phyloP scores from a whole-genome alignment of 2,797 vertebrate species.

The Eidolon dupreanum region DNA sequence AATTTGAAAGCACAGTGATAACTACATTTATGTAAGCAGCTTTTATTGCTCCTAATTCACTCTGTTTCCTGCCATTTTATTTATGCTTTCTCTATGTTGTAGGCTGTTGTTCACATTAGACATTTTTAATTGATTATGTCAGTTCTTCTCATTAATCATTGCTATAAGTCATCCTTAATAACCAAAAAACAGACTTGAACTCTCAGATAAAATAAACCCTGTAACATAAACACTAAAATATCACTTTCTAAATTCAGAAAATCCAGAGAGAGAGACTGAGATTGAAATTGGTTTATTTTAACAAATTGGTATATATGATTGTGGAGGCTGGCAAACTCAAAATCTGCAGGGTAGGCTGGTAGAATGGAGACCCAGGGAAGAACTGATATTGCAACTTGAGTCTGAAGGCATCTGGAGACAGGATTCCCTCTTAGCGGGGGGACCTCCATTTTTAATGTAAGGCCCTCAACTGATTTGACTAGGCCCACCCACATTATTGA shows the following conservation, averaged over 20 bases:
- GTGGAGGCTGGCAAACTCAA: background rate
- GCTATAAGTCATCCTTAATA: background rate
- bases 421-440: background rate
- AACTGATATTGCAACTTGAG: background rate
- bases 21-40: background rate
- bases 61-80: background rate
- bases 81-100: background rate
- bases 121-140: background rate
- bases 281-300: background rate
- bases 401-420: background rate
- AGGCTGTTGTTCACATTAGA: background rate
- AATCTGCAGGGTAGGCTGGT: background rate
- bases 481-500: background rate
- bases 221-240: background rate
- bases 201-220: background rate
- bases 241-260: background rate
- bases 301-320: background rate
- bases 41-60: background rate
- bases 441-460: background rate
- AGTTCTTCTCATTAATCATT: background rate
- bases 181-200: background rate
- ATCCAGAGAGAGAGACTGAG: background rate
- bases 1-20: background rate
- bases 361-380: background rate
- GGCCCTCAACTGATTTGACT: background rate